Evolutionary conservation across 1,140 invertebrate genomes (phyloP).

Genomic region (Drosophila albomicans): DNA sequence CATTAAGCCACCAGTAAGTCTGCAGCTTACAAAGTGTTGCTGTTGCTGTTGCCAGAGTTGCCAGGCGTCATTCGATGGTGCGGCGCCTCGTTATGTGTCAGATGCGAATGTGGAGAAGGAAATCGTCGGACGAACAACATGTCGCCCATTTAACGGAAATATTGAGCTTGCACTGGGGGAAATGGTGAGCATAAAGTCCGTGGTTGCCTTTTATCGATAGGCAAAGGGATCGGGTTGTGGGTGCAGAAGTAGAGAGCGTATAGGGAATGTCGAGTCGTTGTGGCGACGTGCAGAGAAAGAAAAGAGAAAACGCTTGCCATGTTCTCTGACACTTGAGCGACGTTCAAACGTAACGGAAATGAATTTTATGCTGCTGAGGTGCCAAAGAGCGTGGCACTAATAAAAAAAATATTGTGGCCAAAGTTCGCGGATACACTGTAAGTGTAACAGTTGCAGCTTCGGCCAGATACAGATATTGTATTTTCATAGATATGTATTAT

Average conservation of each 20-base stretch:
- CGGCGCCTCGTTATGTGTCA: constrained; percentile 5
- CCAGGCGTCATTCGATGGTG: neutral
- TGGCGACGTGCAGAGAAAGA: constrained; percentile 37
- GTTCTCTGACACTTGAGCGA: constrained; percentile 72
- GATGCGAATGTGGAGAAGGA: constrained; percentile 45
- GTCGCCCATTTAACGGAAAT: constrained; percentile 69
- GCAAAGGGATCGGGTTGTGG: constrained; percentile 3
- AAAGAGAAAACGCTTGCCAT: constrained; percentile 32
- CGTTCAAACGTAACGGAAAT: constrained; percentile 75
- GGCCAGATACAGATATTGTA: neutral
- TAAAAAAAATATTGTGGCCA: constrained; percentile 54
- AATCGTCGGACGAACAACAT: constrained; percentile 67
- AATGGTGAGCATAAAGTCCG: constrained; percentile 12
- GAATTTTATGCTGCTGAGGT: constrained; percentile 74
- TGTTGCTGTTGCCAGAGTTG: neutral
- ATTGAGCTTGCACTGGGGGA: constrained; percentile 54
- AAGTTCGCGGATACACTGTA: neutral
- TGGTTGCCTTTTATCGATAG: constrained; percentile 23
- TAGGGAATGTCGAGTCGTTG: constrained; percentile 24
- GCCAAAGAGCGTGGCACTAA: constrained; percentile 61
- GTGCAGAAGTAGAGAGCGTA: constrained; percentile 3
- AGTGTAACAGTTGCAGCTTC: neutral
- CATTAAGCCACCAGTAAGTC: neutral
- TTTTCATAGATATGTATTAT: constrained; percentile 33
- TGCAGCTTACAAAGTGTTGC: neutral